Evolutionary conservation across 2,797 vertebrate genomes (phyloP), one percentile per base, ranked within the genome.

Genomic region (Pantherophis alleghaniensis): DNA sequence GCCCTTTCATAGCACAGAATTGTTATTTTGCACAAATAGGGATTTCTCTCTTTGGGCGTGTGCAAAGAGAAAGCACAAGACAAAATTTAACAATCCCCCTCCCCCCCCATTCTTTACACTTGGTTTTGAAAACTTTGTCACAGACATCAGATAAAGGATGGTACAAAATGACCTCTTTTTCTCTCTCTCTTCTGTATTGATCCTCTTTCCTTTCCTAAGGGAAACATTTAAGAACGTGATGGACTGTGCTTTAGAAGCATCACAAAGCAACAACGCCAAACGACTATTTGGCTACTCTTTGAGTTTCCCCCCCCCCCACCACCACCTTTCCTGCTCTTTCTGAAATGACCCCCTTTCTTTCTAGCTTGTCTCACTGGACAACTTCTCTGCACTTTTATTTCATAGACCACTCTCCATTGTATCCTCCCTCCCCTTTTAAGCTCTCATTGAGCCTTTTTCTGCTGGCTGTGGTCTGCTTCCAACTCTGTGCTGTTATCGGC

Each of bases 331-430:
- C 89, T 87, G 24, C 59, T 0, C 0, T 79, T 88, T 63, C 10
- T 20, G 14, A 79, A 91, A 56, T 20, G 3, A 24, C 92, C 94
- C 87, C 5, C 32, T 94, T 95, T 94, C 86, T 94, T 63, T 5
- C 22, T 89, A 92, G 28, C 93, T n/a, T 74, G 93, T 42, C 69
- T 95, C 57, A 60, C 47, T 28, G 86, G 90, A 83, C 42, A 56
- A 89, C 1, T 3, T 14, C 37, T 2, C 55, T 32, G 1, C 20
- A 12, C 28, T 20, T 32, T 3, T 63, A 22, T 47, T 79, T 79
- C 37, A 87, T 32, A 47, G 22, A 10, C 32, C 53, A 42, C 42
- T 22, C 69, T 37, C 66, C 47, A 79, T 63, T 89, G 37, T 60
- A 22, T 26, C 10, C 55, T 9, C 4, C 56, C 26, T 37, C 24